Base-by-base conservation (phyloP, 2,888 invertebrate genomes). In the Drosophila nigritarsus region DNA sequence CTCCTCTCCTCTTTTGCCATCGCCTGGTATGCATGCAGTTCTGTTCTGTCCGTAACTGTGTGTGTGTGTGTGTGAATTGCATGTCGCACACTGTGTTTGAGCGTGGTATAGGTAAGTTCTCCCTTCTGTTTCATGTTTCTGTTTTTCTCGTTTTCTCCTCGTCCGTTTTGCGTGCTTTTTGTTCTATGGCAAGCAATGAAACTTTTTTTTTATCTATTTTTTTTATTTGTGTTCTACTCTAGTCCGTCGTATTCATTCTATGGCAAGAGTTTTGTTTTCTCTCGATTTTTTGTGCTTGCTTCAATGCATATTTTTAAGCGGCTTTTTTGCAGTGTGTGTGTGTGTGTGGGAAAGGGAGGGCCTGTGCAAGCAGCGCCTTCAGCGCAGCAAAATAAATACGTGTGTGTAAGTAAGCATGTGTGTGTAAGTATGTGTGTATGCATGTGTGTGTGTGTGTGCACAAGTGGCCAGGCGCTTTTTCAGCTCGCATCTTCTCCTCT, bases 31-130 rank as follows among this genome's bases (percentile, higher is more conserved):
- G 68, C 72, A 65, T 71, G 66, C 72, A 75, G 62, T 51, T 64
- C 53, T 51, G 45, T 49, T 58, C 45, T 66, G 20, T 55, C 27
- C 48, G 18, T 42, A 18, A 40, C 29, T 67, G 38, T 67, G 45
- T 64, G 65, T 38, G 55, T 75, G 59, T 68, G 59, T 74, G 60
- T 45, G 59, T 56, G 74, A 67, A 75, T 72, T 88, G 86, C 83
- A 89, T 80, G 84, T 83, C 87, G 64, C 89, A 83, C 87, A 83
- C 72, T 58, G 56, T 58, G 51, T 87, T 87, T 74, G 50, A 73
- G 70, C 77, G 89, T 90, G 87, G 87, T 80, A 78, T 90, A 90
- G 90, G 90, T 87, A 89, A 87, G 90, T 87, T 87, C 85, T 90
- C 82, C 82, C 83, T 86, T 81, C 73, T 78, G 72, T 63, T 74